A percentile compares a stretch with the other conserved stretches of the same genome.
Evolutionary conservation across 1,140 invertebrate genomes (phyloP).

Genomic region (Hyposmocoma kahamanoa): DNA sequence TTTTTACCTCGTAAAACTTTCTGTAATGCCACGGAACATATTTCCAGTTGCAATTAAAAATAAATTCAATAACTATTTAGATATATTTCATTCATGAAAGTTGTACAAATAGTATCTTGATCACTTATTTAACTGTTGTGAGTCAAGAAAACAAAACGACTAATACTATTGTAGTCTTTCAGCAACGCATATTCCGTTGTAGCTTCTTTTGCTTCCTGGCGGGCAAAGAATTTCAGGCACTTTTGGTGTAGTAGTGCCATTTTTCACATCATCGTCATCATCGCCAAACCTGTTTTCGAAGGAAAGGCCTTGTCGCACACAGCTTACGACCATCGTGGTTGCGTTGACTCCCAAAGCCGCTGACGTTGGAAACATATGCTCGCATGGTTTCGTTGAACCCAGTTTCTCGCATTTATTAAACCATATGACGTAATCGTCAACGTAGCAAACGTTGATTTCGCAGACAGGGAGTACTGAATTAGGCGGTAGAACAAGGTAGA

Average conservation of each 20-base stretch:
- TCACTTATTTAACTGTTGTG: too few relatives aligned
- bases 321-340: conserved; percentile 60
- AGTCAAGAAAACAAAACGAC: too few relatives aligned
- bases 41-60: too few relatives aligned
- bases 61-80: too few relatives aligned
- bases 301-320: conserved; percentile 46
- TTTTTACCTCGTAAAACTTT: too few relatives aligned
- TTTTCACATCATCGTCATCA: not conserved
- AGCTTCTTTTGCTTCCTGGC: conserved; percentile 41
- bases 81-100: too few relatives aligned
- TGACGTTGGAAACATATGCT: conserved; percentile 25
- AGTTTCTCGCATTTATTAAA: conserved; percentile 71
- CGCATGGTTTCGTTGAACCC: conserved; percentile 58
- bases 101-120: too few relatives aligned
- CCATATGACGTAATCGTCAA: conserved; percentile 66
- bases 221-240: conserved; percentile 20
- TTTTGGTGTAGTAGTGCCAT: not conserved
- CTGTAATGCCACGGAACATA: too few relatives aligned
- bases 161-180: too few relatives aligned
- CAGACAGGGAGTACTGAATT: conserved; percentile 75
- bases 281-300: conserved; percentile 44
- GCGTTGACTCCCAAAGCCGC: conserved; percentile 68
- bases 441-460: conserved; percentile 74
- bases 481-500: conserved; percentile 74
- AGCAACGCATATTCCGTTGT: conserved; percentile 32